phyloP scores from a whole-genome alignment of 2,888 invertebrate species.

The Listrodromus nycthemerus region DNA sequence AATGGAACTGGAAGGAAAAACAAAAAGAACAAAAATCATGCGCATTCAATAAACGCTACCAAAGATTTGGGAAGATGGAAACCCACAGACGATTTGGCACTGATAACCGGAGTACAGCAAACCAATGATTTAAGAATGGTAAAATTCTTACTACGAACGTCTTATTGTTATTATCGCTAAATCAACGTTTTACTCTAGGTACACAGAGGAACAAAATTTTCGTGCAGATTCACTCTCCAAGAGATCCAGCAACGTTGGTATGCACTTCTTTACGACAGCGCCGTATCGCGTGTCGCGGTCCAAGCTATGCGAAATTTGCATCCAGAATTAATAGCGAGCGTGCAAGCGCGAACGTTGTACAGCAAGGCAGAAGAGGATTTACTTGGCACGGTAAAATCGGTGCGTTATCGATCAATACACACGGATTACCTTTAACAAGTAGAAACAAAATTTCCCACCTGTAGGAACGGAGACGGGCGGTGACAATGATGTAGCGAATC shows the following conservation, averaged over 20 bases:
- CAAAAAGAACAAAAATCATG: slow-evolving; percentile 87
- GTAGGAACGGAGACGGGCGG: slow-evolving; percentile 13
- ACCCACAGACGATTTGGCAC: slow-evolving; percentile 97
- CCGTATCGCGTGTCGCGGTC: slow-evolving; percentile 95
- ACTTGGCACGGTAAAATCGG: slow-evolving; percentile 92
- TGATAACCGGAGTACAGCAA: slow-evolving; percentile 97
- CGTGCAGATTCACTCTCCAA: slow-evolving; percentile 96
- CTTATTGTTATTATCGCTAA: background rate
- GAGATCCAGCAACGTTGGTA: slow-evolving; percentile 99
- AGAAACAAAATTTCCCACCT: background rate
- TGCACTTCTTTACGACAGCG: slow-evolving; percentile 96
- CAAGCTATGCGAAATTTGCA: slow-evolving; percentile 97
- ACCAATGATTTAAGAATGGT: slow-evolving; percentile 92
- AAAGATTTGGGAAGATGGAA: slow-evolving; percentile 98
- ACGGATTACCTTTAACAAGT: background rate
- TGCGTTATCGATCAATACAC: slow-evolving; percentile 82
- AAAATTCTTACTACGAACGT: background rate
- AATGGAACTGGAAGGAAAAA: slow-evolving; percentile 81
- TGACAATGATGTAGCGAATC: background rate
- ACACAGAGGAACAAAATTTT: slow-evolving; percentile 97
- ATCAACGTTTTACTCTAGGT: slow-evolving; percentile 85
- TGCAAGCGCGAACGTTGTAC: slow-evolving; percentile 95
- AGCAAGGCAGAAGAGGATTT: slow-evolving; percentile 95
- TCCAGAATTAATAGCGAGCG: slow-evolving; percentile 94
- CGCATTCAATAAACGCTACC: slow-evolving; percentile 89